Percentiles rank a stretch among this genome's conserved stretches.
Conservation (phyloP, 2,888 invertebrate species). For the Pteria penguin region DNA sequence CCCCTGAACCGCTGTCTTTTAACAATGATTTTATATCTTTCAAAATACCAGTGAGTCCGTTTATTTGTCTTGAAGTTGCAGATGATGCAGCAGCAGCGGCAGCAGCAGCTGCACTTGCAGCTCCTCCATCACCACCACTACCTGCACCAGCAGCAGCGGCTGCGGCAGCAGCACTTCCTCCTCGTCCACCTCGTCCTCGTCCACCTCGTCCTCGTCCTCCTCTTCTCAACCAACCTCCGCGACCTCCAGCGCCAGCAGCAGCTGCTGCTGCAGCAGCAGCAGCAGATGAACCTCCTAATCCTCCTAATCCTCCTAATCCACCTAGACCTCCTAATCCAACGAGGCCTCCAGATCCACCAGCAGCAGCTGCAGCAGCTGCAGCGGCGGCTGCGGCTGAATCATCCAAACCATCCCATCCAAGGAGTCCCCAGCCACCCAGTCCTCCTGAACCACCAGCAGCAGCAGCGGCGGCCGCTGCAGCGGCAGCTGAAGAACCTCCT, state of each 20-base stretch:
- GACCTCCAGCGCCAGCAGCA: neutral
- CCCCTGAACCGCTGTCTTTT: no score
- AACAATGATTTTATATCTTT: neutral
- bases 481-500: neutral
- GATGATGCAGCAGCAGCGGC: neutral
- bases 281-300: neutral
- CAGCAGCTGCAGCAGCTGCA: no score
- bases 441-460: neutral
- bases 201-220: neutral
- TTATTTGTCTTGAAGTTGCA: neutral
- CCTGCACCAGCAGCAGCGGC: neutral
- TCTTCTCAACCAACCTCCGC: neutral
- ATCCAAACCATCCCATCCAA: no score
- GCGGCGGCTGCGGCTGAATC: no score
- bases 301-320: neutral
- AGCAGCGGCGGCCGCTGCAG: neutral
- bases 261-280: neutral
- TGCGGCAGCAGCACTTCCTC: neutral
- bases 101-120: neutral
- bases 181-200: neutral
- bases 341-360: neutral
- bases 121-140: neutral
- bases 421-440: neutral
- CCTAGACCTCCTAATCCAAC: neutral
- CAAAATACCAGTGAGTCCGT: neutral